Percentiles rank a stretch among this genome's conserved stretches.
Conservation (phyloP, 2,888 invertebrate genomes). For the Stenchaetothrips biformis region DNA sequence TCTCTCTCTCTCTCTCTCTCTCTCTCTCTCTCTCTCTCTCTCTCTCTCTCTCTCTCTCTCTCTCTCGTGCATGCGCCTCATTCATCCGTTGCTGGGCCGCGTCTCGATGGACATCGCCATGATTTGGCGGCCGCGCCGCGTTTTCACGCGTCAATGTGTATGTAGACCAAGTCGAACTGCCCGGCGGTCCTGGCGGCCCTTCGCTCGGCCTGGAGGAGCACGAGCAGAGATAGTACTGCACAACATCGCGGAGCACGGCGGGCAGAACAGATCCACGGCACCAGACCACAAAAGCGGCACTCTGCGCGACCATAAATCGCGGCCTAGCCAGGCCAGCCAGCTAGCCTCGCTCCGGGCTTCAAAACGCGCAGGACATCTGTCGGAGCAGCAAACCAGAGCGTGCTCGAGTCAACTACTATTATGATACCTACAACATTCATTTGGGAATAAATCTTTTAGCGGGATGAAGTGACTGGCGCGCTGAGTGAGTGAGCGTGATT, state of each 20-base stretch:
- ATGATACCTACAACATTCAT: conserved; percentile 12
- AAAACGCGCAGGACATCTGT: not conserved
- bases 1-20: no score
- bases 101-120: no score
- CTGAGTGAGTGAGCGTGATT: conserved; percentile 19
- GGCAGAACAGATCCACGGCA: no score
- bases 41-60: no score
- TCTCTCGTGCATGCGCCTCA: no score
- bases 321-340: not conserved
- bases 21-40: no score
- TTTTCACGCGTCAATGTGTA: not conserved
- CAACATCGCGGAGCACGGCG: no score
- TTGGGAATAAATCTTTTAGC: conserved; percentile 6
- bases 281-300: no score
- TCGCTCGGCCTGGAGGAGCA: no score
- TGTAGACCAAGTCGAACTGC: not conserved
- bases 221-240: no score
- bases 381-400: not conserved
- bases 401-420: not conserved
- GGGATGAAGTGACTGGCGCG: not conserved
- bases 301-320: not conserved
- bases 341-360: not conserved
- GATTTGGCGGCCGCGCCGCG: not conserved
- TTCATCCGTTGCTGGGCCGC: no score
- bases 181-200: no score